phyloP scores from a whole-genome alignment of 1,140 invertebrate species.

The Hormaphis cornu region DNA sequence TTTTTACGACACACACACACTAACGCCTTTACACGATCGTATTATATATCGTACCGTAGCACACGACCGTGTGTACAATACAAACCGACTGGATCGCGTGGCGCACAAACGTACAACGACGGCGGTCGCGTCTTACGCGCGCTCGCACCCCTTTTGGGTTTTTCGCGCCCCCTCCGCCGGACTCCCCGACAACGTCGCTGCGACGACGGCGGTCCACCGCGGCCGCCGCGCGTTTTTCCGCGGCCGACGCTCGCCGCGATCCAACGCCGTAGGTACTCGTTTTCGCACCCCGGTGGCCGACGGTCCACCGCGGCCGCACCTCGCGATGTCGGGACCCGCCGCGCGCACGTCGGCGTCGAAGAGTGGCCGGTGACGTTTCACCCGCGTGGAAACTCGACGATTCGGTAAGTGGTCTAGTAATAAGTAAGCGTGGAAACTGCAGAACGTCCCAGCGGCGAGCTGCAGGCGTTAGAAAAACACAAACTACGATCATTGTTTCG shows the following conservation, averaged over 20 bases:
- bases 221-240: background rate
- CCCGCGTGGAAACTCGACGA: no score
- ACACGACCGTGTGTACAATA: no score
- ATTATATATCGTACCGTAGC: no score
- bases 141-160: background rate
- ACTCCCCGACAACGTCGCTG: background rate
- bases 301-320: background rate
- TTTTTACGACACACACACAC: background rate
- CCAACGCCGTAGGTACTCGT: slow-evolving; percentile 1
- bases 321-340: background rate
- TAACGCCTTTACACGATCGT: background rate
- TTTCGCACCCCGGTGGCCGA: background rate
- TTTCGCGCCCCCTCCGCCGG: background rate
- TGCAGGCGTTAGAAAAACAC: no score
- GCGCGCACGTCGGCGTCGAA: background rate
- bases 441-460: no score
- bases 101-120: background rate
- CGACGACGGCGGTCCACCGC: background rate
- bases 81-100: no score
- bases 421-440: no score
- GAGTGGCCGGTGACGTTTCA: no score
- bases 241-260: background rate
- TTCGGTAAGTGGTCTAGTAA: no score
- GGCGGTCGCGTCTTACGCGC: background rate
- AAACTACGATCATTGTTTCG: no score